Evolutionary conservation across 2,113 vertebrate genomes (phyloP).

Genomic region (Sardina pilchardus): DNA sequence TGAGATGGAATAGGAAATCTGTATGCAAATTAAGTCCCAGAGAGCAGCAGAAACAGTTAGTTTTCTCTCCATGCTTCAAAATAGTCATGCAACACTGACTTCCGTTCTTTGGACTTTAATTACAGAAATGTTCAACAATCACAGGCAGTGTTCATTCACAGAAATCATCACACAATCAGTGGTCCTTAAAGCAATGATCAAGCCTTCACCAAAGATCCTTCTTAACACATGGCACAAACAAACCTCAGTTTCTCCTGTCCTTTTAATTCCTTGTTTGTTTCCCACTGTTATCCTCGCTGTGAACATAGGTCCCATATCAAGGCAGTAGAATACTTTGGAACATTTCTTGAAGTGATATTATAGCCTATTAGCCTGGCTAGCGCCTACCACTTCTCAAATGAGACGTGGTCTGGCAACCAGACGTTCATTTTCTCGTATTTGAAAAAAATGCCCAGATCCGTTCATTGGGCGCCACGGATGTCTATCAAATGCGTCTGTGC

Average conservation of each 20-base stretch:
- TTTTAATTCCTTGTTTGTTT: neutral
- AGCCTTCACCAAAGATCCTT: neutral
- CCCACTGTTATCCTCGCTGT: neutral
- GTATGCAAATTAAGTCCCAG: neutral
- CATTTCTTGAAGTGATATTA: neutral
- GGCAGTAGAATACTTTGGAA: neutral
- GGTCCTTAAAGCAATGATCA: neutral
- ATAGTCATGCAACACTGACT: conserved; percentile 10
- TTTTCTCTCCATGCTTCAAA: neutral
- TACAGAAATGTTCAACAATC: neutral
- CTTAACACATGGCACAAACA: neutral
- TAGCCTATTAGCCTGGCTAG: too few species aligned
- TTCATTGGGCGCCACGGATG: too few species aligned
- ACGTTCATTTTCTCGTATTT: too few species aligned
- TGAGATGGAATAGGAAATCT: conserved; percentile 17
- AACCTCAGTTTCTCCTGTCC: neutral
- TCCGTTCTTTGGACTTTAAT: neutral
- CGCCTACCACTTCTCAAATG: too few species aligned
- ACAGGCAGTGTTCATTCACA: neutral
- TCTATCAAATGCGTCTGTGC: too few species aligned
- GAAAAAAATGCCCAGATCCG: too few species aligned
- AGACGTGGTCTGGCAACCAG: too few species aligned
- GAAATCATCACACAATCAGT: neutral
- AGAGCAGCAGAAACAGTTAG: neutral
- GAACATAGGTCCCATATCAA: neutral